A percentile compares a stretch with the other conserved stretches of the same genome.
Conservation (phyloP, 2,888 invertebrate species). For the Bombylius discolor region DNA sequence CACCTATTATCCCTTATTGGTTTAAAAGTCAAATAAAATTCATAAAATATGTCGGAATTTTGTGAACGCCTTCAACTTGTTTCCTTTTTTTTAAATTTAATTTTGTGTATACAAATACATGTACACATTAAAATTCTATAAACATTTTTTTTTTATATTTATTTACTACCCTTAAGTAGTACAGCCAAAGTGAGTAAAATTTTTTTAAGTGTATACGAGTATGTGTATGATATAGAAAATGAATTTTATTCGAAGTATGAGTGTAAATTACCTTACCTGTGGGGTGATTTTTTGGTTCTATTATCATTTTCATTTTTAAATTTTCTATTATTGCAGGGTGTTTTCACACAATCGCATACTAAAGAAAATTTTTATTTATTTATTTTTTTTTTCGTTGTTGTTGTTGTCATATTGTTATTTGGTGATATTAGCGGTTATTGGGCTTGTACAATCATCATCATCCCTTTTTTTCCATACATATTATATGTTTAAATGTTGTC, state of each 20-base stretch:
- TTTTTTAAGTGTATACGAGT: too few relatives aligned
- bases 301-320: not conserved
- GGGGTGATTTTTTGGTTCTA: not conserved
- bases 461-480: not conserved
- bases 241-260: not conserved
- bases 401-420: constrained; percentile 7
- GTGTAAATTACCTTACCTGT: not conserved
- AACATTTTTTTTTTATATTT: not conserved
- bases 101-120: too few relatives aligned
- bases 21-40: not conserved
- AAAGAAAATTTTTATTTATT: not conserved
- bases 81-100: not conserved
- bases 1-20: constrained; percentile 11
- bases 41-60: not conserved
- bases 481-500: too few relatives aligned
- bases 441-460: not conserved
- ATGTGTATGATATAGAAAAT: not conserved
- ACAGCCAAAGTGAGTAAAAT: too few relatives aligned
- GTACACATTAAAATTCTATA: not conserved
- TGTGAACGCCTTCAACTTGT: constrained; percentile 2
- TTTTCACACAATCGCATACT: constrained; percentile 12
- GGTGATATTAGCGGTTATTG: constrained; percentile 5
- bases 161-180: too few relatives aligned
- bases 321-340: constrained; percentile 11
- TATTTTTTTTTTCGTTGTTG: not conserved